Conservation (phyloP, 2,797 vertebrate species). For the Amblyraja radiata region DNA sequence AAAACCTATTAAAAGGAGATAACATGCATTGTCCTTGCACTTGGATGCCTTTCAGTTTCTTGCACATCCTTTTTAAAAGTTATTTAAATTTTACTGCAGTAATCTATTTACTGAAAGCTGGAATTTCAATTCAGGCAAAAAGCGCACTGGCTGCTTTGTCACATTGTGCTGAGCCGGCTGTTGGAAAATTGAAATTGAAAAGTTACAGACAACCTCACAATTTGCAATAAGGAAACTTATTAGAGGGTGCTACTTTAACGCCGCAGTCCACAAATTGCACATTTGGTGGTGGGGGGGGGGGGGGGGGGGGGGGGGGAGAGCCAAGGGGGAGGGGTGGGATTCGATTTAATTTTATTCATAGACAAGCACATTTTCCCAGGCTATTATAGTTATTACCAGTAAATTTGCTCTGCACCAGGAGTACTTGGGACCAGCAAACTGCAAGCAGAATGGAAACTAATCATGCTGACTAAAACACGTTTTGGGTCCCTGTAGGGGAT, state of each 20-base stretch:
- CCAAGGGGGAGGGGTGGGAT: too few species aligned
- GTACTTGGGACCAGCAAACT: conserved; percentile 4
- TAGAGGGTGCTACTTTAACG: neutral
- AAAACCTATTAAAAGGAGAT: neutral
- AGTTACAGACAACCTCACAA: conserved; percentile 13
- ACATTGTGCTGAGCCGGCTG: neutral
- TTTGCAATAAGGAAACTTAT: neutral
- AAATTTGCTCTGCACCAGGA: neutral
- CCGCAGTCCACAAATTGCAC: neutral
- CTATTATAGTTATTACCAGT: conserved; percentile 8
- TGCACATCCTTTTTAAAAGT: neutral
- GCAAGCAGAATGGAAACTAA: neutral
- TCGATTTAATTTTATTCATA: conserved; percentile 24
- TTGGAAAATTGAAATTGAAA: conserved; percentile 26
- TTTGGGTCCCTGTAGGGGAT: conserved; percentile 1
- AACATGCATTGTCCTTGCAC: neutral
- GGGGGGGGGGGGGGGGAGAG: too few species aligned
- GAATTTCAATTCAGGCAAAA: conserved; percentile 7
- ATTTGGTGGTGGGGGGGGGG: neutral
- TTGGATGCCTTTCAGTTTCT: neutral
- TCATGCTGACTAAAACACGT: neutral
- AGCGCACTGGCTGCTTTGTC: neutral
- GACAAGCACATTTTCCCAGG: neutral
- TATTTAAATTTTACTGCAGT: conserved; percentile 16
- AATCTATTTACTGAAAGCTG: conserved; percentile 19